phyloP scores from a whole-genome alignment of 2,888 invertebrate species.

The Nephrotoma appendiculata region DNA sequence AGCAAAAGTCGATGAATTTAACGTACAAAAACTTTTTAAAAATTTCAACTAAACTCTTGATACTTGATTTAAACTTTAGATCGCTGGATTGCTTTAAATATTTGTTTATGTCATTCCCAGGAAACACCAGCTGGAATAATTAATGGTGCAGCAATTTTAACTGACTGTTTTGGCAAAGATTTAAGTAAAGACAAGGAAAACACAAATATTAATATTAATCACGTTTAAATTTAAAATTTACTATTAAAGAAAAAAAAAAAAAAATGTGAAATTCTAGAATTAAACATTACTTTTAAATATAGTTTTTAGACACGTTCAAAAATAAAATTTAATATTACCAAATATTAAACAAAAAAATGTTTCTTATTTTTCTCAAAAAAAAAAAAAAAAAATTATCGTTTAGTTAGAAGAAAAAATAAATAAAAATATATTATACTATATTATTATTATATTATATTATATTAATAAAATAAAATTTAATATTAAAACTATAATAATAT shows the following conservation, averaged over 20 bases:
- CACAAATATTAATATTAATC: conserved; percentile 9
- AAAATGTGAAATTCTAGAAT: neutral
- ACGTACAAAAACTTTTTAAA: too few relatives aligned
- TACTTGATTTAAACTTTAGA: too few relatives aligned
- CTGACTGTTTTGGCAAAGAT: conserved; percentile 11
- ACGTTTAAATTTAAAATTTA: conserved; percentile 9
- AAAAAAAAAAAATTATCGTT: neutral
- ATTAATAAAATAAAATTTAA: neutral
- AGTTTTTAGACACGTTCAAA: neutral
- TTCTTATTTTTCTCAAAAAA: neutral
- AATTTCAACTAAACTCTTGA: too few relatives aligned
- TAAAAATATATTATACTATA: neutral
- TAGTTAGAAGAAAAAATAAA: neutral
- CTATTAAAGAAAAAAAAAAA: neutral
- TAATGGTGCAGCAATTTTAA: conserved; percentile 10
- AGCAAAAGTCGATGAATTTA: too few relatives aligned
- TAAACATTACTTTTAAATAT: neutral
- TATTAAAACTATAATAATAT: neutral
- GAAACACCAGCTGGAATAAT: conserved; percentile 7
- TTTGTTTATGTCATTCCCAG: neutral
- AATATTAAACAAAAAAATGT: neutral
- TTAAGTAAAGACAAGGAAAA: conserved; percentile 6
- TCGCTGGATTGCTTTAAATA: neutral
- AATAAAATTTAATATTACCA: neutral
- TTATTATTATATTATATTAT: neutral